Evolutionary conservation across 2,888 invertebrate genomes (phyloP), one percentile per base, ranked within the genome.

Genomic region (Nomada ruficornis): DNA sequence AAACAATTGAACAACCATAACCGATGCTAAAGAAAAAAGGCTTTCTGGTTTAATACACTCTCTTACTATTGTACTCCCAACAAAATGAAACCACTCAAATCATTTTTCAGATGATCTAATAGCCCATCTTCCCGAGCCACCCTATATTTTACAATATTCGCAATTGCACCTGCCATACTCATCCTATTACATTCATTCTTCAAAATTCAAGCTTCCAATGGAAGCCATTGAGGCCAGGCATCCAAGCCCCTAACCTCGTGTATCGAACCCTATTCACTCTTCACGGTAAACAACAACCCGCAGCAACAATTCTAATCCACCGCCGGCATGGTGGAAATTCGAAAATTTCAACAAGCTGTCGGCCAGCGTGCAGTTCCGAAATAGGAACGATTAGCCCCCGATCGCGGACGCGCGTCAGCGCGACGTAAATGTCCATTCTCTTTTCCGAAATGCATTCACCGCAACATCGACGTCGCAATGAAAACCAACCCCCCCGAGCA

Each of bases 401-500:
- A 55, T 68, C 42, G 55, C 42, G 67, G 36, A 11, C 47, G 47
- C 20, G 15, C 36, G 2, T 36, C 20, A n/a, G 55, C n/a, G n/a
- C 20, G 54, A 57, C 57, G 23, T 20, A 26, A 57, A 23, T 13
- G 13, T 54, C 18, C 23, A 42, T 55, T 55, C 44, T 69, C 44
- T 26, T 20, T 44, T 44, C 4, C n/a, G 18, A 69, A 42, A 57
- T 18, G 44, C 44, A 23, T n/a, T 44, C 20, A 44, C 59, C 13
- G 60, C 50, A 54, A 29, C 26, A 57, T 65, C 36, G 65, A 50
- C 64, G 59, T 76, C 52, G 57, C 62, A 73, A 63, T 63, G 70
- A 63, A 70, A 70, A 62, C 54, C 63, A 26, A 29, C 59, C 60
- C 4, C 13, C 44, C 26, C 50, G 44, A 47, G 67, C 57, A 74